A percentile compares a stretch with the other conserved stretches of the same genome.
phyloP scores from a whole-genome alignment of 2,113 vertebrate species.

The Scartelaos histophorus region DNA sequence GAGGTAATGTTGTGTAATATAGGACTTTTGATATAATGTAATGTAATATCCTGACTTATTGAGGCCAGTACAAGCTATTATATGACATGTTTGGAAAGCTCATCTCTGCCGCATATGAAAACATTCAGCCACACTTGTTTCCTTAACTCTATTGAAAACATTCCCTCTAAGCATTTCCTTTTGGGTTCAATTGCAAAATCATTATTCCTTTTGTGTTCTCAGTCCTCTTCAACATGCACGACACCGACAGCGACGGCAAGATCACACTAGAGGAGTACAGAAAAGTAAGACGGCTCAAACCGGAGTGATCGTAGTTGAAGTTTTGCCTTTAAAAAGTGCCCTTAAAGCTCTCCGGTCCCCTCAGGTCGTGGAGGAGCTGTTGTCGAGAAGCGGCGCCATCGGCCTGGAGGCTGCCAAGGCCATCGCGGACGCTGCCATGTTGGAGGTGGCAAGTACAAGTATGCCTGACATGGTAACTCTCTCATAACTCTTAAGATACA shows the following conservation, averaged over 20 bases:
- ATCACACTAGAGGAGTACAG: constrained; percentile 92
- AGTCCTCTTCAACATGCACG: constrained; percentile 98
- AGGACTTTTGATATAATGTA: too few relatives aligned
- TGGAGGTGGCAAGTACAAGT: constrained; percentile 91
- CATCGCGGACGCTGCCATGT: constrained; percentile 94
- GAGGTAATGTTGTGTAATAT: too few relatives aligned
- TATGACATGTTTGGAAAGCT: background rate
- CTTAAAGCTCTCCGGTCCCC: background rate
- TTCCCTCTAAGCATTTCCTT: constrained; percentile 1
- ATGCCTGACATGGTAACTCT: constrained; percentile 88
- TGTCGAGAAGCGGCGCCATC: constrained; percentile 84
- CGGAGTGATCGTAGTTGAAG: background rate
- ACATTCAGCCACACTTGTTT: constrained; percentile 18
- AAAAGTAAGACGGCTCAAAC: constrained; percentile 75
- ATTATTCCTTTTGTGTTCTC: constrained; percentile 12
- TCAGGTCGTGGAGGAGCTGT: constrained; percentile 90
- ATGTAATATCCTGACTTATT: too few relatives aligned
- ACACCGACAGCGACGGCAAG: constrained; percentile 88
- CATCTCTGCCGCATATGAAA: constrained; percentile 4
- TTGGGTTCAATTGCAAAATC: background rate
- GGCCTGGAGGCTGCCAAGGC: constrained; percentile 78
- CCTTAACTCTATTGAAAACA: background rate
- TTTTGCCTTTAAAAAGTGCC: background rate
- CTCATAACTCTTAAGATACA: background rate
- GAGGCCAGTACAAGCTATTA: too few relatives aligned